phyloP scores from a whole-genome alignment of 2,113 vertebrate genomes.

The Phrynosoma blainvillii region DNA sequence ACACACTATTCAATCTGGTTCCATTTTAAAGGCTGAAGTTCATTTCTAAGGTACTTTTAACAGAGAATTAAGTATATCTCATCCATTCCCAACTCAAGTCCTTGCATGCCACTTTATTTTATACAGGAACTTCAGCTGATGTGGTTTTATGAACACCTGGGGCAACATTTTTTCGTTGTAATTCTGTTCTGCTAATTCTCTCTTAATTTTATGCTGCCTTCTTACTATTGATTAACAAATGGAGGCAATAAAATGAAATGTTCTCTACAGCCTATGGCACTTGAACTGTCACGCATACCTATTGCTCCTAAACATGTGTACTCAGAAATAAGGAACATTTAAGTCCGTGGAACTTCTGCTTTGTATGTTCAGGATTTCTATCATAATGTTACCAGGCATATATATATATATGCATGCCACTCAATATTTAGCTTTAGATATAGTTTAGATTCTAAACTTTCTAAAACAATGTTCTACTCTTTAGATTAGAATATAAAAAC shows the following conservation, averaged over 20 bases:
- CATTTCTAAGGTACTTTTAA: conserved; percentile 22
- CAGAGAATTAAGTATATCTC: conserved; percentile 3
- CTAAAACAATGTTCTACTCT: too few relatives aligned
- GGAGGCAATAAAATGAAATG: conserved; percentile 51
- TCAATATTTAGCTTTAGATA: background rate
- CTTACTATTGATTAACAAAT: conserved; percentile 19
- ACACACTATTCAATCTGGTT: conserved; percentile 24
- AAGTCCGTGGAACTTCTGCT: background rate
- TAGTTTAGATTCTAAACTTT: background rate
- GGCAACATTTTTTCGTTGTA: conserved; percentile 1
- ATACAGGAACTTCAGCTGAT: conserved; percentile 19
- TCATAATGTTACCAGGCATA: background rate
- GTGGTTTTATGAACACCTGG: conserved; percentile 22
- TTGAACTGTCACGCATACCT: background rate
- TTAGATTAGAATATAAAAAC: background rate
- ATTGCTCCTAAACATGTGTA: background rate
- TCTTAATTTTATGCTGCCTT: conserved; percentile 1
- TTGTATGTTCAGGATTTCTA: background rate
- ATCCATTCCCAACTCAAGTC: conserved; percentile 19
- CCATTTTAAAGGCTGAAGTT: conserved; percentile 32
- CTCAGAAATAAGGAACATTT: background rate
- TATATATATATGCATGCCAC: background rate
- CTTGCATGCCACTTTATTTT: conserved; percentile 15
- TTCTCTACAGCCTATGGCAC: conserved; percentile 5
- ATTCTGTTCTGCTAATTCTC: background rate